Evolutionary conservation across 1,140 invertebrate species (phyloP), one percentile per base, ranked within the genome.

Genomic region (Plutomurus gul): DNA sequence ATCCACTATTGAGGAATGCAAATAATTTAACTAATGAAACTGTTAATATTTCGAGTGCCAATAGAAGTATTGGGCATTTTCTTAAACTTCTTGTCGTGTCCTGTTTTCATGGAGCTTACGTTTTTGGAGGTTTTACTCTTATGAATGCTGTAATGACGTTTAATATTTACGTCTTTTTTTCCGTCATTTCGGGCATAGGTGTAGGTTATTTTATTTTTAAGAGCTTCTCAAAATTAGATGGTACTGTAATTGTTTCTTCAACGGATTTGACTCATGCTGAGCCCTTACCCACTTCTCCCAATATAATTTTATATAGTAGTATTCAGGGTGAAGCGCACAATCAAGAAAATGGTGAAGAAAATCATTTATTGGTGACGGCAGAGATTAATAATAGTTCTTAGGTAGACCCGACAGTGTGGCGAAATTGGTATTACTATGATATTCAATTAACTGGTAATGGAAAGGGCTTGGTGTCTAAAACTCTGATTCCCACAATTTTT

Each of bases 71-170:
- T 47, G 30, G 13, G 16, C 16, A 25, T 22, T 27, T 65, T 20
- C 47, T 22, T 2, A 13, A 30, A 43, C 25, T 72, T 56, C 37
- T 76, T 76, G 16, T 79, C 4, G 78, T 79, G 8, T 75, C 77
- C 36, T 13, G 79, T 6, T 36, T 83, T 18, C 82, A 83, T 49
- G 27, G 37, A 13, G 47, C 74, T 36, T 81, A 83, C 30, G 46
- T 77, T 13, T 74, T 60, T n/a, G 30, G 81, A n/a, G 79, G 79
- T 25, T 83, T 77, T 49, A 77, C 43, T 39, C 18, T 83, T 1
- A 83, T 83, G 82, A 33, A 77, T 7, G 79, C 82, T 13, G 82
- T 81, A n/a, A 81, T 83, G 82, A 79, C 82, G 8, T 83, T 79
- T n/a, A 83, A 83, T 72, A 56, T 79, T 8, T 79, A 47, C 40